Percentiles rank a stretch among this genome's conserved stretches.
Evolutionary conservation across 2,888 invertebrate species (phyloP).

Genomic region (Myathropa florea): DNA sequence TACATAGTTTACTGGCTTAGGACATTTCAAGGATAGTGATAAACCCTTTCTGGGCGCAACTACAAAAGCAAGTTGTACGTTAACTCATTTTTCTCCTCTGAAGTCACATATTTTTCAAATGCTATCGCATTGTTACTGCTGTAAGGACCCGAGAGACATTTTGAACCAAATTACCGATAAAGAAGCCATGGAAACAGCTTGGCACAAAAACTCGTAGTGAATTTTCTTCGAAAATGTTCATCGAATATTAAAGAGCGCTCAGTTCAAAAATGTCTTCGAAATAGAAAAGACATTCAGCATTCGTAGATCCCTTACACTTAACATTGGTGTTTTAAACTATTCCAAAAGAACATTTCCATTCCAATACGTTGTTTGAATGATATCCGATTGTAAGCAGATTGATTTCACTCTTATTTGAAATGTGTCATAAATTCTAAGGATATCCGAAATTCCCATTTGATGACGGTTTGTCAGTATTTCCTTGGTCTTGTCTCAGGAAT

Average conservation of each 20-base stretch:
- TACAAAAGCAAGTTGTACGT: background rate
- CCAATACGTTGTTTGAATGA: background rate
- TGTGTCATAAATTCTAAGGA: background rate
- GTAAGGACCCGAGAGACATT: background rate
- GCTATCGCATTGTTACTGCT: background rate
- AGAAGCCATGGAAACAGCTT: background rate
- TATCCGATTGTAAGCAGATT: background rate
- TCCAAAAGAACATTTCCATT: background rate
- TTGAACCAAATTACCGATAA: background rate
- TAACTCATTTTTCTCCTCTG: background rate
- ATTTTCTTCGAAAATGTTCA: background rate
- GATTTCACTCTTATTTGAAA: background rate
- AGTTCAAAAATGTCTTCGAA: background rate
- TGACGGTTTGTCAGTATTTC: background rate
- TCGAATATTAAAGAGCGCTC: background rate
- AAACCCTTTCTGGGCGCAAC: background rate
- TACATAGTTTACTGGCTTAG: background rate
- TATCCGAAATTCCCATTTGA: background rate
- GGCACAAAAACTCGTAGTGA: background rate
- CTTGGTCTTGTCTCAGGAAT: background rate
- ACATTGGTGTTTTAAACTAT: background rate
- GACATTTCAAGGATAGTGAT: background rate
- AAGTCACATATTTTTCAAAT: background rate
- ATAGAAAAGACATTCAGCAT: background rate
- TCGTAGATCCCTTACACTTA: background rate